Evolutionary conservation across 2,113 vertebrate genomes (phyloP).

Genomic region (Maccullochella peelii): DNA sequence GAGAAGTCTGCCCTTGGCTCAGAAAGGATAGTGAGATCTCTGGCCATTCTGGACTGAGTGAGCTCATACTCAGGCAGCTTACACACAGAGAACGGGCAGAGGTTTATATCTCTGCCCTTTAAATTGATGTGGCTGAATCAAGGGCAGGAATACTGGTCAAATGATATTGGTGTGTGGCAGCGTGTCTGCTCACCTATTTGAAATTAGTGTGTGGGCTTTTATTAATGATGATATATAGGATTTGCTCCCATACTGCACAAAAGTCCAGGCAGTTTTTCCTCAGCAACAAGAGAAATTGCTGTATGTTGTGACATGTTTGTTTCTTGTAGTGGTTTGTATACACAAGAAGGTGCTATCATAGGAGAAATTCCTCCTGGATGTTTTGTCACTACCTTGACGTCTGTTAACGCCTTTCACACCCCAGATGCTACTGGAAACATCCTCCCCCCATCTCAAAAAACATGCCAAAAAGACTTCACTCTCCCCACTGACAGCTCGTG

Average conservation of each 20-base stretch:
- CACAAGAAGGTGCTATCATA: slow-evolving; percentile 5
- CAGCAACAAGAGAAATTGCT: neutral
- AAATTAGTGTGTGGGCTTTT: slow-evolving; percentile 51
- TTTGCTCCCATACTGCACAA: neutral
- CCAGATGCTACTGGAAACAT: slow-evolving; percentile 23
- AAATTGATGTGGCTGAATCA: slow-evolving; percentile 63
- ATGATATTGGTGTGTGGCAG: slow-evolving; percentile 45
- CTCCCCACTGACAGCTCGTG: slow-evolving; percentile 1
- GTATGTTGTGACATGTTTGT: slow-evolving; percentile 12
- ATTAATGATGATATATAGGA: slow-evolving; percentile 11
- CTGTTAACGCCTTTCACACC: slow-evolving; percentile 42
- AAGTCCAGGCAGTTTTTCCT: slow-evolving; percentile 29
- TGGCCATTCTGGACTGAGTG: slow-evolving; percentile 42
- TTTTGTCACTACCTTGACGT: slow-evolving; percentile 30
- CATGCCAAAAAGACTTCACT: slow-evolving; percentile 13
- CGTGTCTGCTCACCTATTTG: slow-evolving; percentile 24
- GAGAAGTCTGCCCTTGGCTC: slow-evolving; percentile 71
- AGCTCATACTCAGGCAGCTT: slow-evolving; percentile 53
- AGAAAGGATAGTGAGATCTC: slow-evolving; percentile 60
- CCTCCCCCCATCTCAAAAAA: neutral
- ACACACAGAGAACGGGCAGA: slow-evolving; percentile 53
- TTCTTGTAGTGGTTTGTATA: slow-evolving; percentile 25
- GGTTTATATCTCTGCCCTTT: slow-evolving; percentile 67
- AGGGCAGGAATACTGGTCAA: slow-evolving; percentile 49
- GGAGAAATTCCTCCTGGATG: slow-evolving; percentile 15